A percentile compares a stretch with the other conserved stretches of the same genome.
phyloP scores from a whole-genome alignment of 1,140 invertebrate species.

The Linepithema humile region DNA sequence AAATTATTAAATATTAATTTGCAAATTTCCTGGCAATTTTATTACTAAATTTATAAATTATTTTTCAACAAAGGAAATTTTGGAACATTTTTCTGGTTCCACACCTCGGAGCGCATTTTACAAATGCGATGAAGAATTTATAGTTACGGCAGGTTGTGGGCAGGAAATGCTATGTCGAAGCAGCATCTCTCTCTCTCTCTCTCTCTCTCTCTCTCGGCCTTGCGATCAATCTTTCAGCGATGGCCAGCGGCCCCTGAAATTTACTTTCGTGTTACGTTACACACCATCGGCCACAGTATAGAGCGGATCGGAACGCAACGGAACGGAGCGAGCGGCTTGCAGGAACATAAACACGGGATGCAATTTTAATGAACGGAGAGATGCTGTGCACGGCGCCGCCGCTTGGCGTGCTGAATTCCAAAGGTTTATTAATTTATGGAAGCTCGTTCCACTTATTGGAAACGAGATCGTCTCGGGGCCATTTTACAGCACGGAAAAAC shows the following conservation, averaged over 20 bases:
- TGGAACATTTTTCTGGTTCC: background rate
- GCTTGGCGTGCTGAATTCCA: background rate
- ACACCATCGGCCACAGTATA: slow-evolving; percentile 18
- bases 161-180: slow-evolving; percentile 48
- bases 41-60: no score
- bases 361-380: slow-evolving; percentile 46
- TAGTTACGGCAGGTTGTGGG: slow-evolving; percentile 4
- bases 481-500: slow-evolving; percentile 13
- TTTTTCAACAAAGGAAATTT: background rate
- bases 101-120: background rate
- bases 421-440: slow-evolving; percentile 52
- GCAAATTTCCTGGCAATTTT: no score
- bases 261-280: slow-evolving; percentile 40
- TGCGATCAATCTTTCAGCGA: slow-evolving; percentile 57
- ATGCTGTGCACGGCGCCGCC: background rate
- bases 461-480: background rate
- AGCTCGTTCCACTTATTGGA: slow-evolving; percentile 34
- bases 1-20: no score
- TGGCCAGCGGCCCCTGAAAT: slow-evolving; percentile 34
- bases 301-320: slow-evolving; percentile 12
- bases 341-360: slow-evolving; percentile 41
- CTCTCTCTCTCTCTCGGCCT: no score
- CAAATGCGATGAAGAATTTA: slow-evolving; percentile 30
- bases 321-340: background rate
- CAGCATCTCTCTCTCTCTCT: slow-evolving; percentile 17